Conservation (phyloP, 1,140 invertebrate genomes). For the Hyphantria cunea region DNA sequence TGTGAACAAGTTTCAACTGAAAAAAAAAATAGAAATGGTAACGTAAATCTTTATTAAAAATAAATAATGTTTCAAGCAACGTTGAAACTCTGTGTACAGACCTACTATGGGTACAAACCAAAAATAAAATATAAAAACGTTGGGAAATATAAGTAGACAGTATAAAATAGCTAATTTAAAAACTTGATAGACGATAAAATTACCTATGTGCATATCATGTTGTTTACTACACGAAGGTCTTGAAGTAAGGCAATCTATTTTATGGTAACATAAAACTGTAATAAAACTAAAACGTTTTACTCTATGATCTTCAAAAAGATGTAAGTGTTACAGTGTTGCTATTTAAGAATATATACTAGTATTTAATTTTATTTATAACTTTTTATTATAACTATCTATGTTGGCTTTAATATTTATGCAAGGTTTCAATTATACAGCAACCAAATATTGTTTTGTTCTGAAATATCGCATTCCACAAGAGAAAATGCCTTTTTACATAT, state of each 20-base stretch:
- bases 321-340: slow-evolving; percentile 1
- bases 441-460: not conserved
- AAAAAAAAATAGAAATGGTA: not conserved
- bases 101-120: too few species aligned
- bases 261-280: slow-evolving; percentile 20
- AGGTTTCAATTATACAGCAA: not conserved
- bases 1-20: not conserved
- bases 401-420: not conserved
- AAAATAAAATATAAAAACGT: too few species aligned
- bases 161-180: too few species aligned
- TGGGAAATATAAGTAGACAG: too few species aligned
- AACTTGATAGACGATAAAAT: too few species aligned
- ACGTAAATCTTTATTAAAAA: not conserved
- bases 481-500: too few species aligned
- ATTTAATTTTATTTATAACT: slow-evolving; percentile 7
- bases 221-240: too few species aligned
- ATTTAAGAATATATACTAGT: slow-evolving; percentile 23
- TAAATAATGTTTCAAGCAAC: not conserved
- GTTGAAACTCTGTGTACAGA: too few species aligned
- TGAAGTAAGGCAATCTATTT: slow-evolving; percentile 7
- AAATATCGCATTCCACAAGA: too few species aligned
- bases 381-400: not conserved
- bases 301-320: slow-evolving; percentile 10
- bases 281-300: slow-evolving; percentile 20
- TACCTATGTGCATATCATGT: too few species aligned